Conservation (phyloP, 1,140 invertebrate genomes). For the Artemia franciscana region DNA sequence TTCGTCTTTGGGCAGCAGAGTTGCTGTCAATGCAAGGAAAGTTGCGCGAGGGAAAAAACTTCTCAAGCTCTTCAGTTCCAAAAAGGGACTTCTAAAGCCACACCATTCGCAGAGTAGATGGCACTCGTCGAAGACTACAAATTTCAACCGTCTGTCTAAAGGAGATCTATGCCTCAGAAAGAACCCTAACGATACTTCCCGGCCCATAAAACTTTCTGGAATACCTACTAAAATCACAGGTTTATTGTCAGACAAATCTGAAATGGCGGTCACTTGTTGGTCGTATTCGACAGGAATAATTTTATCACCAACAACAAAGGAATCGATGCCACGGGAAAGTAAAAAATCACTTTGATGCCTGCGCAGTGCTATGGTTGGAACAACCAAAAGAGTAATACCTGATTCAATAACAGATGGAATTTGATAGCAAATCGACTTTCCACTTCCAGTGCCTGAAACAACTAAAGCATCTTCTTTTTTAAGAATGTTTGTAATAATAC, state of each 20-base stretch:
- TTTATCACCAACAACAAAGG: neutral
- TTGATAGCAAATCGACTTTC: neutral
- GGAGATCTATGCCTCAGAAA: neutral
- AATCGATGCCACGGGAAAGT: neutral
- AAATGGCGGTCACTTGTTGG: neutral
- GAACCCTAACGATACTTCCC: neutral
- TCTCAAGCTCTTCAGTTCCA: neutral
- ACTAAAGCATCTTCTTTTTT: neutral
- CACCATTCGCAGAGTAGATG: neutral
- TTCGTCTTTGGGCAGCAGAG: neutral
- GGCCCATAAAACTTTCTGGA: neutral
- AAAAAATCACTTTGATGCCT: neutral
- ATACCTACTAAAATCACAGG: neutral
- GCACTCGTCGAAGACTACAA: neutral
- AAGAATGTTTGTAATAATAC: neutral
- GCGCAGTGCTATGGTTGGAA: neutral
- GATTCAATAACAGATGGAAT: neutral
- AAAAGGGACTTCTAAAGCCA: neutral
- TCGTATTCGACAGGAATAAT: neutral
- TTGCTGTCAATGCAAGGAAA: neutral
- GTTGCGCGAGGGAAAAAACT: neutral
- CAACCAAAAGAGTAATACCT: neutral
- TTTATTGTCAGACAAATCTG: neutral
- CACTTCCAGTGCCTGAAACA: neutral
- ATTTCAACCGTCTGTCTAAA: neutral